Base-by-base conservation (phyloP, 2,113 vertebrate species). In the Murina feae region DNA sequence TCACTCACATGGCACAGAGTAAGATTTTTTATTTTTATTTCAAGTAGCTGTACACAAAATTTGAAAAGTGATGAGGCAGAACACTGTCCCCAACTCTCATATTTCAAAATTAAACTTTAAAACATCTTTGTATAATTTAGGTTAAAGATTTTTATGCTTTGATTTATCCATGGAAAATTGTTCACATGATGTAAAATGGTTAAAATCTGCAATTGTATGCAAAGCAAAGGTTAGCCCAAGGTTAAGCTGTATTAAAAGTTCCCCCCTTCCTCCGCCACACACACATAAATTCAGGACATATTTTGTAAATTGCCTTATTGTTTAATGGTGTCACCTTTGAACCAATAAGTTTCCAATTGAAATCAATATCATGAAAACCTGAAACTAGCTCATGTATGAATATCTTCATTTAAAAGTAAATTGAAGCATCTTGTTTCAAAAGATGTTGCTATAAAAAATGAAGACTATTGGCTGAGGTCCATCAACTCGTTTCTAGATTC, bases 221-320 rank as follows among this genome's bases (percentile, higher is more conserved):
- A 97, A 97, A 94, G 2, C 13, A 84, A 21, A 94, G n/a, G 9
- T 89, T 81, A 95, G 20, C 28, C 53, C 23, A 55, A 90, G 37
- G 66, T 11, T 94, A 75, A 79, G 90, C 60, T 12, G 25, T 28
- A 65, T 39, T 89, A 81, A 89, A 80, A 84, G 32, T 35, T 80
- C 69, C 60, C 39, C 32, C 44, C 2, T 9, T 10, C 10, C 23
- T 28, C 51, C 2, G 2, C n/a, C n/a, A n/a, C n/a, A n/a, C n/a
- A n/a, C n/a, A n/a, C 13, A 68, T 63, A 68, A 82, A 42, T 4
- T n/a, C 32, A 89, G 18, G 16, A 78, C 11, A 65, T 0, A 25
- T 1, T 75, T 93, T 42, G 12, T 83, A 74, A 90, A 12, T 90
- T 91, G 30, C 1, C 18, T 68, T 92, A 84, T 71, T 78, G 39